Evolutionary conservation across 2,888 invertebrate genomes (phyloP).

Genomic region (Melinopterus prodromus): DNA sequence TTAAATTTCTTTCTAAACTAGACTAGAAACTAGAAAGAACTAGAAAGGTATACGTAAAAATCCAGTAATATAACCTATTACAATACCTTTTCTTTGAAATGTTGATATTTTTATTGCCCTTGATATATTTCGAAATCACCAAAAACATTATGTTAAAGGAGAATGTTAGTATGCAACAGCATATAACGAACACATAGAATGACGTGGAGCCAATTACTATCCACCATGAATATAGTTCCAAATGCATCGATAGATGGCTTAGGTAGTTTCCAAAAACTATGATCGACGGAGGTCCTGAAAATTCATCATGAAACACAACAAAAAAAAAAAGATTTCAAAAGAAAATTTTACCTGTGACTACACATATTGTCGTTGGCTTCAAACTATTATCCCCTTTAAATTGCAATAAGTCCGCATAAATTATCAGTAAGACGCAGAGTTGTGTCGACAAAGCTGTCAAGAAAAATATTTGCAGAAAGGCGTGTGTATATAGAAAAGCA

Average conservation of each 20-base stretch:
- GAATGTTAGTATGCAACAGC: constrained; percentile 48
- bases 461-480: constrained; percentile 69
- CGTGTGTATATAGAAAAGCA: constrained; percentile 67
- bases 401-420: constrained; percentile 74
- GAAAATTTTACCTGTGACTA: constrained; percentile 63
- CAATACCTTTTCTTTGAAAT: constrained; percentile 70
- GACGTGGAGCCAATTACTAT: constrained; percentile 66
- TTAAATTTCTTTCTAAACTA: no score
- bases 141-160: constrained; percentile 30
- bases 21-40: no score
- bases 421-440: constrained; percentile 72
- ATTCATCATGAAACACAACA: constrained; percentile 15
- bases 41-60: no score
- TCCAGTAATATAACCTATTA: constrained; percentile 51
- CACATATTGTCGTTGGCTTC: constrained; percentile 71
- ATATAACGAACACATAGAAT: constrained; percentile 72
- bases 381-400: constrained; percentile 63
- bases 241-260: constrained; percentile 69
- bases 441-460: constrained; percentile 75
- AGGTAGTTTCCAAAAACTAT: constrained; percentile 72
- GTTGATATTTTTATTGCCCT: constrained; percentile 66
- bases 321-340: constrained; percentile 6
- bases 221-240: constrained; percentile 71
- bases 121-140: constrained; percentile 43
- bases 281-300: constrained; percentile 69